phyloP scores from a whole-genome alignment of 2,113 vertebrate genomes.

The Synodontis membranacea region DNA sequence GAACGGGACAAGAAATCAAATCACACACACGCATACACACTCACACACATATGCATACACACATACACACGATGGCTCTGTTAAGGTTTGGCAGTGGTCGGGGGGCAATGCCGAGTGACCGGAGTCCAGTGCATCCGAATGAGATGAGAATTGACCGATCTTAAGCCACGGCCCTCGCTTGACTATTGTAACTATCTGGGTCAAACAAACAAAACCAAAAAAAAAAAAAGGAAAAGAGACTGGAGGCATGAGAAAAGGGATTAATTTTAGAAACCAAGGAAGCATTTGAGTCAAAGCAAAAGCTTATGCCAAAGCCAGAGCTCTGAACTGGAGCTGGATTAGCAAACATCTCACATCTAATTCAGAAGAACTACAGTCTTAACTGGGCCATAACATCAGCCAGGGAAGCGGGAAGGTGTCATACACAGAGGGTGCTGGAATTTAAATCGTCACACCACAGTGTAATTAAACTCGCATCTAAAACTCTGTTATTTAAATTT shows the following conservation, averaged over 20 bases:
- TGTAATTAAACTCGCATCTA: not conserved
- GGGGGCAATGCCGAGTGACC: constrained; percentile 31
- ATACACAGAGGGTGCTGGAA: no score
- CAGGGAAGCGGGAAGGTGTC: no score
- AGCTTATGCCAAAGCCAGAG: no score
- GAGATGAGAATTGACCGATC: constrained; percentile 35
- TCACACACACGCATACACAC: constrained; percentile 33
- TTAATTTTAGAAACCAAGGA: no score
- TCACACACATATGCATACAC: constrained; percentile 61
- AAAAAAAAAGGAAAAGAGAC: no score
- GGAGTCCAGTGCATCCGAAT: constrained; percentile 47
- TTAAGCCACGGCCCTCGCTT: not conserved
- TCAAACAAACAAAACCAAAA: not conserved
- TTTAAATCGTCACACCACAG: no score
- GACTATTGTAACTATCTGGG: not conserved
- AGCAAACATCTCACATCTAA: no score
- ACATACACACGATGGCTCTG: constrained; percentile 69
- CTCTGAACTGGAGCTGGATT: no score
- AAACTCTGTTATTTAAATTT: no score
- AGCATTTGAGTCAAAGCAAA: no score
- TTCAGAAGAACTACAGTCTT: not conserved
- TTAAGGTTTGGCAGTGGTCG: constrained; percentile 59
- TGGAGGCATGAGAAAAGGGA: no score
- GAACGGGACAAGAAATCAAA: constrained; percentile 72
- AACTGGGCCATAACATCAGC: no score